These are phyloP conservation scores for Pecten maximus DNA, from an alignment of 2,888 invertebrate genomes.

Conservation along the genomic window DNA sequence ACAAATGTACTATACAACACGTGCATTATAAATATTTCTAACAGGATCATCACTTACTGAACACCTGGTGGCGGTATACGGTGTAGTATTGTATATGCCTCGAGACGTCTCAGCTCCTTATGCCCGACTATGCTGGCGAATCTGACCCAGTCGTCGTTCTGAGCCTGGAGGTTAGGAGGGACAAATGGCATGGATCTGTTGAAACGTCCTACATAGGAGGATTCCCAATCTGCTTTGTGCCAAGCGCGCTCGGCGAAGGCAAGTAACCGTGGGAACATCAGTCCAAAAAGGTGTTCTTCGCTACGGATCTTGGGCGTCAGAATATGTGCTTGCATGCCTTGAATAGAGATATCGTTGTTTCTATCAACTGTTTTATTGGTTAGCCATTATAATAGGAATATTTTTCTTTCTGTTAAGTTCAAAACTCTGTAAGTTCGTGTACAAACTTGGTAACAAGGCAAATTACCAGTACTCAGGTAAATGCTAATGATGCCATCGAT, in stretches of 20 bases:
- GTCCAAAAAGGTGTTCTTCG: conserved; percentile 49
- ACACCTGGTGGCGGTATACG: conserved; percentile 52
- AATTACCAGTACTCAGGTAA: too few species aligned
- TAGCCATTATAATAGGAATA: too few species aligned
- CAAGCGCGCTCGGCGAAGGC: conserved; percentile 56
- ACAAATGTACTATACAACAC: too few species aligned
- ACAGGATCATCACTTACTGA: conserved; percentile 36
- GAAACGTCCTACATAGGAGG: conserved; percentile 38
- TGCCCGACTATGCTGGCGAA: conserved; percentile 50
- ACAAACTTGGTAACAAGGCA: too few species aligned
- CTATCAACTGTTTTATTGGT: neutral
- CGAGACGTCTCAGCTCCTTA: conserved; percentile 47
- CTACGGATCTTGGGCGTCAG: conserved; percentile 49
- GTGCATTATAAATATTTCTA: neutral
- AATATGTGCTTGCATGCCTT: conserved; percentile 55
- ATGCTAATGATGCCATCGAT: too few species aligned
- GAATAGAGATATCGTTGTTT: neutral
- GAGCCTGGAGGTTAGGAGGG: conserved; percentile 44
- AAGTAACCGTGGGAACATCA: conserved; percentile 49
- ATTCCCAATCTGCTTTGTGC: conserved; percentile 55
- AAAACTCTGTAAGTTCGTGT: too few species aligned
- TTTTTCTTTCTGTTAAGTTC: too few species aligned
- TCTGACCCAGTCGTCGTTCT: conserved; percentile 48
- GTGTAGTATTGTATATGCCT: conserved; percentile 37
- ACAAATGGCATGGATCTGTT: conserved; percentile 45